These are phyloP conservation scores for Alosa alosa DNA, from an alignment of 2,113 vertebrate genomes.

Conservation along the genomic window DNA sequence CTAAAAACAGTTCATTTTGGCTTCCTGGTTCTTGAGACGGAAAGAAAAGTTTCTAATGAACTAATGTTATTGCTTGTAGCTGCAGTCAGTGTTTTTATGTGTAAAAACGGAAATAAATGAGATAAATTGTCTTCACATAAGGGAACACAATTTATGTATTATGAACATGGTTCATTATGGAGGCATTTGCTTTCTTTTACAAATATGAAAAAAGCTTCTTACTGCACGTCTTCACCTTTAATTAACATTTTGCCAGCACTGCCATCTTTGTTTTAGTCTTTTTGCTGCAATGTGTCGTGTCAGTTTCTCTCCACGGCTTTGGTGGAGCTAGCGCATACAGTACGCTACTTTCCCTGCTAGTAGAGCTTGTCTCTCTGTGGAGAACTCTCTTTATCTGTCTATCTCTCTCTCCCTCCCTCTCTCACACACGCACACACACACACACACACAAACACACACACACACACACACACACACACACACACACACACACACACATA, in stretches of 20 bases:
- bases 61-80: not conserved
- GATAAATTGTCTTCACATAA: too few species aligned
- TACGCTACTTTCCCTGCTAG: too few species aligned
- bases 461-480: not conserved
- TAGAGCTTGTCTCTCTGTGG: not conserved
- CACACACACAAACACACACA: too few species aligned
- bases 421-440: not conserved
- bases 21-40: not conserved
- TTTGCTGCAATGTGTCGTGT: not conserved
- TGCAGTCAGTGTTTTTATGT: not conserved
- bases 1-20: not conserved
- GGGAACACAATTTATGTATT: not conserved
- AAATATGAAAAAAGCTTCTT: not conserved
- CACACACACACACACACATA: not conserved
- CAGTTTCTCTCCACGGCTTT: not conserved
- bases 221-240: not conserved
- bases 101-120: not conserved
- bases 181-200: too few species aligned
- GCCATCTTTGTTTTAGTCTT: not conserved
- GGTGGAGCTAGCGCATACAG: too few species aligned
- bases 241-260: not conserved
- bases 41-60: not conserved
- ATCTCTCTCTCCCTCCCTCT: too few species aligned
- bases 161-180: not conserved
- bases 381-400: not conserved